Evolutionary conservation across 2,888 invertebrate genomes (phyloP).

Genomic region (Cantharis flavilabris): DNA sequence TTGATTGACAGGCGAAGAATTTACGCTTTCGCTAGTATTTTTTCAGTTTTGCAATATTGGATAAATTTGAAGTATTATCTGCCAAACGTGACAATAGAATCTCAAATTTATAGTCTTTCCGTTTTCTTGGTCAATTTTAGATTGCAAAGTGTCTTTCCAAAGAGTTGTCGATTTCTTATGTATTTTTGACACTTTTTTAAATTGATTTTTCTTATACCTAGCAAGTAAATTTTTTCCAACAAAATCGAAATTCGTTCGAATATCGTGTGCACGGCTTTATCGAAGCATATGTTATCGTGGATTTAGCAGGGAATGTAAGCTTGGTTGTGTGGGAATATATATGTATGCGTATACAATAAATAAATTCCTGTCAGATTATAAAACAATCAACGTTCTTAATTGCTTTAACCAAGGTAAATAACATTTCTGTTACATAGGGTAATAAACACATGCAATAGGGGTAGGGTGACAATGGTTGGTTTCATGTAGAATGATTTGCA

Average conservation of each 20-base stretch:
- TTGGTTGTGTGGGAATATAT: background rate
- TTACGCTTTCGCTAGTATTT: background rate
- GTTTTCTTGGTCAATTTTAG: background rate
- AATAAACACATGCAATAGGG: background rate
- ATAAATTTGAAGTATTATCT: background rate
- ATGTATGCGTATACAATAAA: background rate
- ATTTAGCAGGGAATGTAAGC: background rate
- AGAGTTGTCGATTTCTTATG: background rate
- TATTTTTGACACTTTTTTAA: background rate
- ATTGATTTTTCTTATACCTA: background rate
- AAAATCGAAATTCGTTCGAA: background rate
- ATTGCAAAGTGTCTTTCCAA: background rate
- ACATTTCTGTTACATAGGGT: background rate
- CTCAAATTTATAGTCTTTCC: background rate
- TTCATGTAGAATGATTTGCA: background rate
- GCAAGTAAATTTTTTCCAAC: background rate
- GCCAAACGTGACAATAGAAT: background rate
- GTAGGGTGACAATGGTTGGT: background rate
- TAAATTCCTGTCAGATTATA: background rate
- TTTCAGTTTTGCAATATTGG: background rate
- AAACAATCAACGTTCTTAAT: background rate
- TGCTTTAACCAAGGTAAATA: background rate
- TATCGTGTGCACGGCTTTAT: background rate
- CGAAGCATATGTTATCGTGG: background rate
- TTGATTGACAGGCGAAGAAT: background rate